A percentile compares a stretch with the other conserved stretches of the same genome.
Evolutionary conservation across 2,797 vertebrate species (phyloP).

Genomic region (Lutjanus argentimaculatus): DNA sequence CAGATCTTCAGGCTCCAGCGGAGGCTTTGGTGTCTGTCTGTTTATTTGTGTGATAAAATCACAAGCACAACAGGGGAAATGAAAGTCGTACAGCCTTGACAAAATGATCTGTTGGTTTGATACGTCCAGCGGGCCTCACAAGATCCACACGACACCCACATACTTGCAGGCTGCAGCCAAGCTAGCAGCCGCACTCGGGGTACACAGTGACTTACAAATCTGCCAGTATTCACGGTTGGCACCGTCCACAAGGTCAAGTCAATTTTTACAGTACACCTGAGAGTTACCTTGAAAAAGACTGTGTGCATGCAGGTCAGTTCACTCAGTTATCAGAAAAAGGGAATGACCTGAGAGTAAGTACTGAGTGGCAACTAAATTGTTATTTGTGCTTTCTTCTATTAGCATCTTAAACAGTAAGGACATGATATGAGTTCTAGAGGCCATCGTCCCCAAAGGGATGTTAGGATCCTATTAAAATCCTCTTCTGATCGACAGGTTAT

Average conservation of each 20-base stretch:
- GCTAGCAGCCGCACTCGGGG: constrained; percentile 14
- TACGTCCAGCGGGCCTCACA: constrained; percentile 59
- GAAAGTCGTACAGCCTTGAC: constrained; percentile 63
- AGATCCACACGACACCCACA: constrained; percentile 41
- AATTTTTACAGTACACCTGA: constrained; percentile 14
- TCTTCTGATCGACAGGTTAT: no score
- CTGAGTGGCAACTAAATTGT: no score
- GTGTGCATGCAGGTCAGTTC: constrained; percentile 12
- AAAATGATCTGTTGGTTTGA: constrained; percentile 66
- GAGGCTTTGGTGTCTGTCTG: constrained; percentile 60
- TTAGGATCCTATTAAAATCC: no score
- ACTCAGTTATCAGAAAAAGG: constrained; percentile 12
- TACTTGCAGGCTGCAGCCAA: constrained; percentile 17
- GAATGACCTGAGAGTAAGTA: not conserved
- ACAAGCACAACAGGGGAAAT: constrained; percentile 72
- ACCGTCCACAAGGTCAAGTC: constrained; percentile 2
- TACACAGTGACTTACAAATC: not conserved
- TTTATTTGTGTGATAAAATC: constrained; percentile 76
- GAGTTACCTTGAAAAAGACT: not conserved
- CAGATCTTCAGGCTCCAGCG: constrained; percentile 65
- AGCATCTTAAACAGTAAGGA: no score
- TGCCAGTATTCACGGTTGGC: not conserved
- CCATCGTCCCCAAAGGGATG: no score
- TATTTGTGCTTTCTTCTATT: no score
- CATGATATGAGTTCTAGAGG: no score